Evolutionary conservation across 2,113 vertebrate genomes (phyloP), one percentile per base, ranked within the genome.

Genomic region (Actenoides lindsayi): DNA sequence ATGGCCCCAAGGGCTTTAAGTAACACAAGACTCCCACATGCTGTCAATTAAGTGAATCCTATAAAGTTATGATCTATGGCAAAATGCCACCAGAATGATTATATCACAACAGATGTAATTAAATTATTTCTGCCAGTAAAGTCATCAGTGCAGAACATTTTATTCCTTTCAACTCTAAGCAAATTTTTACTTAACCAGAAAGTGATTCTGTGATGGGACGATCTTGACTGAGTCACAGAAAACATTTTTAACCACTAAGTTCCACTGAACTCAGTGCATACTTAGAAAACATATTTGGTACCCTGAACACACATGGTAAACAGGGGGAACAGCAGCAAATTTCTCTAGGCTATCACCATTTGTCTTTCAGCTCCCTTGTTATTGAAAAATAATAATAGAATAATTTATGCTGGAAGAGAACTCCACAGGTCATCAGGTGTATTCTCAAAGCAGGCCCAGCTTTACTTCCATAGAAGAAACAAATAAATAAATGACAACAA

Each of bases 91-190:
- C 48, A 75, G 73, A 82, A 87, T 0, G 3, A 95, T 87, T 88
- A 75, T 91, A 95, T 93, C 75, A 86, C 59, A 94, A 94, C 69
- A 93, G 77, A 90, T 6, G 13, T 89, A 97, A 97, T 87, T 68
- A 81, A 94, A 94, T 94, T 77, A 90, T 65, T 94, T 95, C 95
- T 92, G 78, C 93, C 93, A 97, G 84, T 87, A 92, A 85, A 85
- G 53, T 88, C 81, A 86, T 74, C 79, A 83, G 77, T n/a, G 65
- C 87, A 70, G 85, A 89, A 94, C 53, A 69, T 33, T 83, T 85
- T 54, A 83, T 7, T 31, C 42, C 80, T 71, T 88, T 93, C 80
- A 93, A 83, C n/a, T 83, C 64, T 27, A 23, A 73, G 19, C 23
- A 67, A 25, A 1, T 25, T 30, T 27, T 39, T 69, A 78, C 80